A percentile compares a stretch with the other conserved stretches of the same genome.
Evolutionary conservation across 1,140 invertebrate species (phyloP).

Genomic region (Sycophaga agraensis): DNA sequence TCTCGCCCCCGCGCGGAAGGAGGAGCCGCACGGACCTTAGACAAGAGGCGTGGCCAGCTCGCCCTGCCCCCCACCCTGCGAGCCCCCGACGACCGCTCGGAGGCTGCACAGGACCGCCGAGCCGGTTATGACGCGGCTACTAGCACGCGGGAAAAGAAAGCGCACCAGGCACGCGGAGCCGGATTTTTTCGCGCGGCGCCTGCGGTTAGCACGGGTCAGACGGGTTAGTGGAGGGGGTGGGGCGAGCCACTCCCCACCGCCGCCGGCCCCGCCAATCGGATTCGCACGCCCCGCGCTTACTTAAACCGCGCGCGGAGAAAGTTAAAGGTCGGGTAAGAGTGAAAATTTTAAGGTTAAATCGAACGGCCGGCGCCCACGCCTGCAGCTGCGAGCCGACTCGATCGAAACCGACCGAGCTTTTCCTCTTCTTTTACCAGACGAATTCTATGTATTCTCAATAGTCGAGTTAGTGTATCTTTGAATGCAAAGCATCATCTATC

Average conservation of each 20-base stretch:
- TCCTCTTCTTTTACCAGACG: too few species aligned
- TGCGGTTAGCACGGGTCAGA: conserved; percentile 36
- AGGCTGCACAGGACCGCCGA: too few species aligned
- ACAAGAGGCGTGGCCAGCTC: conserved; percentile 55
- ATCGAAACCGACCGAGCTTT: too few species aligned
- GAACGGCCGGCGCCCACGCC: background rate
- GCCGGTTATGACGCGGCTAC: too few species aligned
- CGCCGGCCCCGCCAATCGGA: conserved; percentile 16
- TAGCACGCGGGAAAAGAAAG: too few species aligned
- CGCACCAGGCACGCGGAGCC: too few species aligned
- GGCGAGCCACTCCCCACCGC: background rate
- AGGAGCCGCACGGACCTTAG: conserved; percentile 50
- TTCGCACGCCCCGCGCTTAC: conserved; percentile 6
- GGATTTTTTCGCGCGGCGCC: conserved; percentile 46
- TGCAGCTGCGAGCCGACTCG: background rate
- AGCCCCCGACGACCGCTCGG: too few species aligned
- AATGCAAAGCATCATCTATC: too few species aligned
- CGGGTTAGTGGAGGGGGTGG: conserved; percentile 6
- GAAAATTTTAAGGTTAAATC: conserved; percentile 10
- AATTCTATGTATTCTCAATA: too few species aligned
- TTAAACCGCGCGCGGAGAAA: conserved; percentile 34
- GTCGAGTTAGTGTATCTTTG: too few species aligned
- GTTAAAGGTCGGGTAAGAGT: conserved; percentile 25
- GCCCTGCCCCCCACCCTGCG: background rate
- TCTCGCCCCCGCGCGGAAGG: conserved; percentile 33